phyloP scores from a whole-genome alignment of 2,797 vertebrate genomes.

The Poeciliopsis paucimaculata region DNA sequence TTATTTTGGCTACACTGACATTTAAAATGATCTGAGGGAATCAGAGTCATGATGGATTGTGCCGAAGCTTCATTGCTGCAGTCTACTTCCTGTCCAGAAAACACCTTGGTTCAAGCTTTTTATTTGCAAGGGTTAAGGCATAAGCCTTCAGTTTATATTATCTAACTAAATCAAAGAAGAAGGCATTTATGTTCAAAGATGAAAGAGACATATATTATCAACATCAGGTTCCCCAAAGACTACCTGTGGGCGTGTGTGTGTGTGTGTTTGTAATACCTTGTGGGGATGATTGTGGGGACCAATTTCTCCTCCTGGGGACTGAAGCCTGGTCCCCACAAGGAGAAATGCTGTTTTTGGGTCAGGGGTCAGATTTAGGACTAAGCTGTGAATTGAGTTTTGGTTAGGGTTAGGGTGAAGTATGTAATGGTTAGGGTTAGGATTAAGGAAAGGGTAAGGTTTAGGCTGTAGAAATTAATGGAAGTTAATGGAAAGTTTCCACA shows the following conservation, averaged over 20 bases:
- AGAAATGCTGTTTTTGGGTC: too few species aligned
- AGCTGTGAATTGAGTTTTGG: too few species aligned
- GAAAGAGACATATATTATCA: not conserved
- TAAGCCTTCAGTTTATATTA: not conserved
- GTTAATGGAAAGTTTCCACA: too few species aligned
- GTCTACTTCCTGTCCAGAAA: not conserved
- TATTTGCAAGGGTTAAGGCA: not conserved
- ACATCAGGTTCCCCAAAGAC: not conserved
- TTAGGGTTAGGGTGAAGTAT: too few species aligned
- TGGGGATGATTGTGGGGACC: too few species aligned
- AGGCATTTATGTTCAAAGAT: not conserved
- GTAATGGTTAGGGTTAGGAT: too few species aligned
- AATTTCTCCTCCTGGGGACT: too few species aligned
- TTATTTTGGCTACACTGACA: not conserved
- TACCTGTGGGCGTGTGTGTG: not conserved
- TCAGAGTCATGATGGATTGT: not conserved
- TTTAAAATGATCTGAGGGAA: not conserved
- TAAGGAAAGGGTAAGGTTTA: too few species aligned
- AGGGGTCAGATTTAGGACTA: too few species aligned
- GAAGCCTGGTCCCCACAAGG: too few species aligned
- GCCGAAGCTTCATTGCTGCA: not conserved
- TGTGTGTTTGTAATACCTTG: too few species aligned
- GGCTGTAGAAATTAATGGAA: too few species aligned
- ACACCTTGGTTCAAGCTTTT: not conserved
- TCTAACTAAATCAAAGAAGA: not conserved